Evolutionary conservation across 1,140 invertebrate species (phyloP), one percentile per base, ranked within the genome.

Genomic region (Drosophila parabipectinata): DNA sequence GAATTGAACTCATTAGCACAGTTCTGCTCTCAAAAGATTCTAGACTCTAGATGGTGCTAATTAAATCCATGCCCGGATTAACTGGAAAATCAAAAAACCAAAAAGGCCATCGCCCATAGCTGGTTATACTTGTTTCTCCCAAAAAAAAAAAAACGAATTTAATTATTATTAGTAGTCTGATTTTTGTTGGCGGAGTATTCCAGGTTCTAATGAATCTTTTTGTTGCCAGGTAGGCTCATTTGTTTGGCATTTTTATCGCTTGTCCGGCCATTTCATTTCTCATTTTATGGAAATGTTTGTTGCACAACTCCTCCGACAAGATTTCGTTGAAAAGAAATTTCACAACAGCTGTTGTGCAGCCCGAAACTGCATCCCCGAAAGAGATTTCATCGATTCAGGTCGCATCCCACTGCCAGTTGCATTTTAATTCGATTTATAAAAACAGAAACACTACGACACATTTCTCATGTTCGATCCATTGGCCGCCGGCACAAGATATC

Each of bases 301-400:
- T 81, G 77, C 68, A 57, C 55, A 78, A 81, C 39, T 52, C 18
- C 45, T 47, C 44, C 58, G 41, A 47, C 15, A 37, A 26, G 12
- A 28, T 32, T 67, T 32, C 59, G 63, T 32, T 50, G 14, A 32
- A 64, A 7, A 71, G 47, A 69, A 68, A 62, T 82, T 81, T 78
- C 79, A 69, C 68, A 78, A 82, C n/a, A n/a, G 8, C 34, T 12
- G 26, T 32, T 28, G 48, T 24, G 14, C 41, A 48, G 32, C 12
- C 10, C 63, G 26, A 56, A 58, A 74, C 53, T 79, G 77, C 77
- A 69, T 69, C 64, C 64, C 50, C 30, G 15, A 66, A 50, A 34
- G 34, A 58, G 47, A 48, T 81, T 55, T 82, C 79, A 69, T 79
- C 82, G 77, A 88, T 87, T 88, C 87, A 88, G 82, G 82, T 78